A percentile compares a stretch with the other conserved stretches of the same genome.
These are phyloP conservation scores for Rhynchophorus ferrugineus DNA, from an alignment of 1,140 invertebrate genomes.

Conservation along the genomic window DNA sequence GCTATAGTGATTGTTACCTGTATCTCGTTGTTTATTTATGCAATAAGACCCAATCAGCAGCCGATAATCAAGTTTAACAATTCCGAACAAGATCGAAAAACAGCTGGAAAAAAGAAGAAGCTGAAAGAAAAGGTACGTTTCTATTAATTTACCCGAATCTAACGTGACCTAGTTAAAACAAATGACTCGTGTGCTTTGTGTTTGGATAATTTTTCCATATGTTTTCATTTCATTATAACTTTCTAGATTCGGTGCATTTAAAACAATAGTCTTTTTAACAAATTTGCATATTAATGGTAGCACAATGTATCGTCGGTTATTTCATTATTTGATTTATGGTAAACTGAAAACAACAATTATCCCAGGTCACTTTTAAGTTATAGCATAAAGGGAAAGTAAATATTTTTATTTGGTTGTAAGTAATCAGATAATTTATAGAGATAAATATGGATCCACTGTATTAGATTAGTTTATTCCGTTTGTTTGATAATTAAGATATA, in stretches of 20 bases:
- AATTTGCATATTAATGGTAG: no score
- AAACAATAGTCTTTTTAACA: neutral
- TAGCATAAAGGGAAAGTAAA: no score
- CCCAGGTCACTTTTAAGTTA: no score
- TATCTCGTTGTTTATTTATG: constrained; percentile 61
- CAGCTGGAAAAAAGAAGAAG: constrained; percentile 58
- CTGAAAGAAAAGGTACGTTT: constrained; percentile 60
- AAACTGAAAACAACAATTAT: no score
- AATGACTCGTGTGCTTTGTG: neutral
- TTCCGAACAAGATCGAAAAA: constrained; percentile 55
- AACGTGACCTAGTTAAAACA: neutral
- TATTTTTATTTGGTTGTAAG: no score
- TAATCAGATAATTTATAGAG: no score
- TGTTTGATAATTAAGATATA: neutral
- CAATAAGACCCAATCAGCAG: constrained; percentile 64
- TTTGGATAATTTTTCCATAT: neutral
- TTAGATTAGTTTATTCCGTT: no score
- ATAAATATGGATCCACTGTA: no score
- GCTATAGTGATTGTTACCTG: constrained; percentile 57
- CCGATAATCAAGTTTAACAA: constrained; percentile 64
- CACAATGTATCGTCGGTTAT: no score
- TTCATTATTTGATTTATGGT: no score
- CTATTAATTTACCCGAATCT: neutral
- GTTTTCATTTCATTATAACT: neutral
- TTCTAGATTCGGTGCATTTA: neutral